Conservation (phyloP, 2,797 vertebrate species). For the Oryzias sinensis region DNA sequence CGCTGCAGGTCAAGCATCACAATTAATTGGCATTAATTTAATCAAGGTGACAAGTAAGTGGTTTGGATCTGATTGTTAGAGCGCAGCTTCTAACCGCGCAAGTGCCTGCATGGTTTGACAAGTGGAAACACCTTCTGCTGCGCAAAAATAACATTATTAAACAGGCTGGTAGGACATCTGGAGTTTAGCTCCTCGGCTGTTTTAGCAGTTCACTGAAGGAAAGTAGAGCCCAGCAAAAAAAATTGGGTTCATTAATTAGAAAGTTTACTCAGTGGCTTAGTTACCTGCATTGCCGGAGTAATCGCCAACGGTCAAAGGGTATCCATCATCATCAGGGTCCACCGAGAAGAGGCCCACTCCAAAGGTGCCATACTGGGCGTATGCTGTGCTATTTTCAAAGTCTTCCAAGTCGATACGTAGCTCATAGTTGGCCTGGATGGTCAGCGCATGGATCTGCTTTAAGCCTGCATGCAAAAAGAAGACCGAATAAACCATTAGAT, state of each 20-base stretch:
- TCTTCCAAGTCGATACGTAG: conserved; percentile 93
- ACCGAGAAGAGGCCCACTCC: conserved; percentile 94
- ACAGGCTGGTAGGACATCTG: too few species aligned
- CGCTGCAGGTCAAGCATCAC: conserved; percentile 67
- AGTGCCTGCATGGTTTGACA: conserved; percentile 34
- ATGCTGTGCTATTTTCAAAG: conserved; percentile 93
- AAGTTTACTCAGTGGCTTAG: conserved; percentile 46
- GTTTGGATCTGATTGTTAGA: conserved; percentile 42
- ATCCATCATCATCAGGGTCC: conserved; percentile 93
- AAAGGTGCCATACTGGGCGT: conserved; percentile 89
- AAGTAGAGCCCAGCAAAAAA: conserved; percentile 7
- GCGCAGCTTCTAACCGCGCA: conserved; percentile 26
- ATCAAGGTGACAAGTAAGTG: conserved; percentile 62
- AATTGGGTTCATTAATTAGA: too few species aligned
- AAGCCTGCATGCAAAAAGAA: conserved; percentile 77
- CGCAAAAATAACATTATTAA: too few species aligned
- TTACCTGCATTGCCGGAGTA: conserved; percentile 94
- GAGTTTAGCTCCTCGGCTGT: too few species aligned
- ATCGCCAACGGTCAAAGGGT: conserved; percentile 87
- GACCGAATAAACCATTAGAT: conserved; percentile 52
- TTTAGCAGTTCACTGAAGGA: too few species aligned
- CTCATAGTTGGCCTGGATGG: conserved; percentile 92
- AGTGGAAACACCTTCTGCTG: conserved; percentile 20
- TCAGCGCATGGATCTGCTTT: conserved; percentile 89
- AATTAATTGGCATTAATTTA: conserved; percentile 74